Conservation (phyloP, 2,888 invertebrate species). For the Dryomyza anilis region DNA sequence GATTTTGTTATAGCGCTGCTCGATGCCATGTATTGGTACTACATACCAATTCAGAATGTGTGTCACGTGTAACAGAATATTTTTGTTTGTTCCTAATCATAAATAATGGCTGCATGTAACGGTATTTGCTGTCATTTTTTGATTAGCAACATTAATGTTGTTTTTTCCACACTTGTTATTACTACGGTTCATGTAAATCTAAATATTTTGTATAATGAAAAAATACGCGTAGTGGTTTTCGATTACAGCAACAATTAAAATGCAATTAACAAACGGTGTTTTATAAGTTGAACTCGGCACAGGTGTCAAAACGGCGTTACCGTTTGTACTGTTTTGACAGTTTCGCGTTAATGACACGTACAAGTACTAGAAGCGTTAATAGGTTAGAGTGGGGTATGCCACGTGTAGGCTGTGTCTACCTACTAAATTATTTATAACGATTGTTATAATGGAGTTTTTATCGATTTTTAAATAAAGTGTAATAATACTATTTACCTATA, state of each 20-base stretch:
- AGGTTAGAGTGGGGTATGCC: neutral
- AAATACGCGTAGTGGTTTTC: too few species aligned
- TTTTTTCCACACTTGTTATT: too few species aligned
- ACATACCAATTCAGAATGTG: neutral
- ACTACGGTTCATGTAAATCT: too few species aligned
- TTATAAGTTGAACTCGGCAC: neutral
- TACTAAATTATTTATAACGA: too few species aligned
- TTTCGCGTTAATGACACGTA: neutral
- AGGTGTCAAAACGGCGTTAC: neutral
- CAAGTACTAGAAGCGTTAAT: neutral
- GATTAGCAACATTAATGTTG: neutral
- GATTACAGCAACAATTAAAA: slow-evolving; percentile 8
- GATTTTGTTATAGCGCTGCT: too few species aligned
- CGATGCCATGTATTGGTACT: too few species aligned
- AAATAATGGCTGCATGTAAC: neutral
- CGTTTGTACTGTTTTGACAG: neutral
- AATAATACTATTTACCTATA: too few species aligned
- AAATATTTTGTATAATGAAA: too few species aligned
- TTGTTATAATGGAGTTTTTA: too few species aligned
- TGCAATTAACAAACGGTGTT: slow-evolving; percentile 1
- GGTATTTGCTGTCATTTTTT: slow-evolving; percentile 2
- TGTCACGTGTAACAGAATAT: neutral
- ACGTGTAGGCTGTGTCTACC: too few species aligned
- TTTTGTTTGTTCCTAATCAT: neutral
- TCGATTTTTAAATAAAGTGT: too few species aligned